These are phyloP conservation scores for Zalophus californianus DNA, from an alignment of 2,797 vertebrate species.

Conservation along the genomic window DNA sequence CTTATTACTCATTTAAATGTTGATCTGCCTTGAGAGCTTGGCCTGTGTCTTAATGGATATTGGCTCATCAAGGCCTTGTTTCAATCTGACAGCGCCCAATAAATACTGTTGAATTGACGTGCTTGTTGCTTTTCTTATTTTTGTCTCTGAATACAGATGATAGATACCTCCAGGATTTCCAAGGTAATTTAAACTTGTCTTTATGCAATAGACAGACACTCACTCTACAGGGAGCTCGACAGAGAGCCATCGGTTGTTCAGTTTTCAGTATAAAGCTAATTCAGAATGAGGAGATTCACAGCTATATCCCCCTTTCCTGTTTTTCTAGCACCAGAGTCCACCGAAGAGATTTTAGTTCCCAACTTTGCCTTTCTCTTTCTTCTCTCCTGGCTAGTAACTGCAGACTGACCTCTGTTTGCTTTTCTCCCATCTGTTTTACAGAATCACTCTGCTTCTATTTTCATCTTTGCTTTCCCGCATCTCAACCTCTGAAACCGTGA, in stretches of 20 bases:
- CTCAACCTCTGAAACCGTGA: conserved; percentile 71
- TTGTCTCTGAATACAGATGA: conserved; percentile 24
- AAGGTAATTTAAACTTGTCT: conserved; percentile 25
- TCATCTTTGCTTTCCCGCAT: conserved; percentile 63
- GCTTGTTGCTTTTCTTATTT: background rate
- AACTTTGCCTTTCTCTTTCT: background rate
- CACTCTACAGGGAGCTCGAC: background rate
- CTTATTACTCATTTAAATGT: background rate
- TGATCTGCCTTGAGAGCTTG: background rate
- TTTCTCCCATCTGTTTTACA: conserved; percentile 56
- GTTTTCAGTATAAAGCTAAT: conserved; percentile 7
- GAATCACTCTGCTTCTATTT: conserved; percentile 79
- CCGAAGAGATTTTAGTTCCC: background rate
- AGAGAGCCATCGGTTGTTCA: background rate
- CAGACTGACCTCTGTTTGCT: conserved; percentile 40
- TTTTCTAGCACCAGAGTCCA: background rate
- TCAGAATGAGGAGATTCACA: background rate
- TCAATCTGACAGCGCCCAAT: background rate
- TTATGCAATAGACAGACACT: background rate
- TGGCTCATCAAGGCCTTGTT: background rate
- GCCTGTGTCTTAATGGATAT: background rate
- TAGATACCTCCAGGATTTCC: background rate
- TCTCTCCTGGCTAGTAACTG: background rate
- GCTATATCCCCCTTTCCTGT: background rate
- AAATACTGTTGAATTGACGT: background rate